These are phyloP conservation scores for Pantherophis vulpinus DNA, from an alignment of 2,797 vertebrate genomes.

Conservation along the genomic window DNA sequence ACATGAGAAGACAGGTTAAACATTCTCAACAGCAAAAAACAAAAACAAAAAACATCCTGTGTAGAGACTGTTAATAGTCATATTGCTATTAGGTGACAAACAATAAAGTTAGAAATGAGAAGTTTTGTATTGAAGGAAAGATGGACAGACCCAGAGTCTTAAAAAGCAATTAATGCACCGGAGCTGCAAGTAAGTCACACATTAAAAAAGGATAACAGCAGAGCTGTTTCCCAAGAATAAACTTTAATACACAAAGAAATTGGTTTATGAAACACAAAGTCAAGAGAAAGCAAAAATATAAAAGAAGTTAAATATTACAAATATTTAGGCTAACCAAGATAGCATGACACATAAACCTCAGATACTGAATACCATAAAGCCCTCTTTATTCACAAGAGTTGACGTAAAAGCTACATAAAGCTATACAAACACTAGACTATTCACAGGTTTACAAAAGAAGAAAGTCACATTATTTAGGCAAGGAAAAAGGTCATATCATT, in stretches of 20 bases:
- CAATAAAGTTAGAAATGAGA: neutral
- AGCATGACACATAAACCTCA: neutral
- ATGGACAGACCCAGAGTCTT: neutral
- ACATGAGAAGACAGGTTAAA: neutral
- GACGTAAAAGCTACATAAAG: neutral
- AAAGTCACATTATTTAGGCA: neutral
- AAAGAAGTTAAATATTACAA: neutral
- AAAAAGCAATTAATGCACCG: neutral
- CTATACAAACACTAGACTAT: neutral
- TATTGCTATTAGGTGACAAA: neutral
- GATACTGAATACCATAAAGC: neutral
- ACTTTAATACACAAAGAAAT: neutral
- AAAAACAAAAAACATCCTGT: neutral
- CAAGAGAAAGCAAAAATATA: slow-evolving; percentile 1
- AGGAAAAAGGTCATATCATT: neutral
- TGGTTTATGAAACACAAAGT: neutral
- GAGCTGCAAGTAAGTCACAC: neutral
- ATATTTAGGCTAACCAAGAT: slow-evolving; percentile 8
- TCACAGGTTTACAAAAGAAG: neutral
- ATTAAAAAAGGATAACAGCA: neutral
- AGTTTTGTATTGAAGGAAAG: neutral
- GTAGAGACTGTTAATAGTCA: neutral
- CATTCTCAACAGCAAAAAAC: neutral
- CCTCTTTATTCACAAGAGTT: neutral
- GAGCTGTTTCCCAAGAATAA: neutral